Evolutionary conservation across 2,888 invertebrate species (phyloP), one percentile per base, ranked within the genome.

Genomic region (Allophyes oxyacanthae): DNA sequence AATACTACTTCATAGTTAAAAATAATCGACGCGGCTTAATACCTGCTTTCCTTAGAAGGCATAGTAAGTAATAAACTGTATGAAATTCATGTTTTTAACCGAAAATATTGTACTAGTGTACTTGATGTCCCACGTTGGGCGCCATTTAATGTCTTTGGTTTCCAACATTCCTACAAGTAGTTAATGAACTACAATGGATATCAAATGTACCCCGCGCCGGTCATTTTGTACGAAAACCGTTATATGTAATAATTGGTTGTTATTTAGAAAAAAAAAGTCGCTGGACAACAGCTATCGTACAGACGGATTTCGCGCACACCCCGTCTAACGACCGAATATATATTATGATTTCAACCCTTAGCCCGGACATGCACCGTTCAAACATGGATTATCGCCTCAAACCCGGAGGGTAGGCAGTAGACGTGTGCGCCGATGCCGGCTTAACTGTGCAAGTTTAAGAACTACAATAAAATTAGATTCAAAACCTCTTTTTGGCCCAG

Each of bases 21-120:
- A 28, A 28, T 28, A 63, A 69, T 48, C 45, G 48, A 58, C 57
- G 57, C 52, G 44, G 60, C 64, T 56, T 63, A 42, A 78, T 78
- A 74, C 52, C 65, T 60, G 81, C 78, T 80, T 82, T 77, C 72
- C 53, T 53, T 79, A 79, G 78, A 78, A 75, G 71, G 78, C 75
- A 60, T 74, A 77, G 77, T 72, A 68, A 55, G 9, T 51, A 53
- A 55, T 20, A 45, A 41, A 25, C 44, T 52, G 44, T 52, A 44
- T 38, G 51, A n/a, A 26, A 15, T 52, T 33, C 28, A 37, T 48
- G 48, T 38, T 15, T 36, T 43, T 6, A 28, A 20, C 10, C 15
- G 28, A 2, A 28, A 33, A n/a, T 20, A 9, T 30, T 14, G 30
- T 6, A 14, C 8, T 9, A 2, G 3, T 14, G 36, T 36, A 14